Conservation (phyloP, 2,888 invertebrate genomes). For the Diplazon laetatorius region DNA sequence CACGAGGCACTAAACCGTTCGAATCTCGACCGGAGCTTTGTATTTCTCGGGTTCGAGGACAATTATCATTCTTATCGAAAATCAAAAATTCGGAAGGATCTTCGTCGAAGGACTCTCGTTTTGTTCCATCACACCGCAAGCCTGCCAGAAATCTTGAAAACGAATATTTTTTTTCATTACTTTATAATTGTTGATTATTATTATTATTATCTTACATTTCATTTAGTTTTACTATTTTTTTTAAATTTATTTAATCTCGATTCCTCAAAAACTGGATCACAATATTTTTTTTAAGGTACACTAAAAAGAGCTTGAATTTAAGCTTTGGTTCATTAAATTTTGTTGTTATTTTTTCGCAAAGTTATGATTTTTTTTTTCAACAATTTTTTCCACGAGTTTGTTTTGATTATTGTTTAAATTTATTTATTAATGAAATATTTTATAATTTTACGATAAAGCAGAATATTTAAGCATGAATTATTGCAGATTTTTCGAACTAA, state of each 20-base stretch:
- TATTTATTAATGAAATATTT: no score
- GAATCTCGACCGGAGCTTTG: slow-evolving; percentile 48
- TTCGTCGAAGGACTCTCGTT: slow-evolving; percentile 69
- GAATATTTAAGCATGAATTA: no score
- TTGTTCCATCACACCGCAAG: slow-evolving; percentile 75
- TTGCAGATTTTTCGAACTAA: no score
- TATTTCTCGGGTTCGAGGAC: slow-evolving; percentile 45
- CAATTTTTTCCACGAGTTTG: no score
- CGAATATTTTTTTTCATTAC: neutral
- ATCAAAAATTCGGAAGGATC: slow-evolving; percentile 66
- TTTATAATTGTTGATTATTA: neutral
- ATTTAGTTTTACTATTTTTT: slow-evolving; percentile 12
- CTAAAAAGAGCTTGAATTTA: no score
- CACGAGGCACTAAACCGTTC: slow-evolving; percentile 14
- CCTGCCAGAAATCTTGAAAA: slow-evolving; percentile 76
- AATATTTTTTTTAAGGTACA: no score
- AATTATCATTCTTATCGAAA: slow-evolving; percentile 58
- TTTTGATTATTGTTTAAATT: no score
- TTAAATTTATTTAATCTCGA: neutral
- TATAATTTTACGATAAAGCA: no score
- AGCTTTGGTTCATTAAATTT: no score
- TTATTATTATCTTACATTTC: neutral
- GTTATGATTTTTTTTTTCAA: no score
- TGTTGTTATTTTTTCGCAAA: no score
- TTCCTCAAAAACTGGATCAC: no score